phyloP scores from a whole-genome alignment of 2,797 vertebrate species.

The Sylvia borin region DNA sequence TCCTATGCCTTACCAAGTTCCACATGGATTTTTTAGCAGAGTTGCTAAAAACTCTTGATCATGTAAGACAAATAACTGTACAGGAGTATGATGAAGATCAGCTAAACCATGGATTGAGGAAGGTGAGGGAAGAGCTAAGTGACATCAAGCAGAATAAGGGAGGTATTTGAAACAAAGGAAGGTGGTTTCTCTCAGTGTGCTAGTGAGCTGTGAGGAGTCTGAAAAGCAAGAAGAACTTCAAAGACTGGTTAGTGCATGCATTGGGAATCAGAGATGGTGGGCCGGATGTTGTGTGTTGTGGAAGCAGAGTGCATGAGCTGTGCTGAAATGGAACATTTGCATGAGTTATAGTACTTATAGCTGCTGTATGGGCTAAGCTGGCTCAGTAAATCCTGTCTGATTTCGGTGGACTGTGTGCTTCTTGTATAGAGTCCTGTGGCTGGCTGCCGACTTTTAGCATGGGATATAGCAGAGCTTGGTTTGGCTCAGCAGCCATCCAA shows the following conservation, averaged over 20 bases:
- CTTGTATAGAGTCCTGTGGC: not conserved
- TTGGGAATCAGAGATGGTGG: not conserved
- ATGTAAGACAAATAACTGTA: not conserved
- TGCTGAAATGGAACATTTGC: rapidly evolving
- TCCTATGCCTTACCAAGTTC: not conserved
- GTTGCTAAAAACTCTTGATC: not conserved
- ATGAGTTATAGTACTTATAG: not conserved
- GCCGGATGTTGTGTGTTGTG: not conserved
- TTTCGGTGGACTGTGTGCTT: not conserved
- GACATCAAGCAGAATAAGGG: not conserved
- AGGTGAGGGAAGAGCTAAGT: not conserved
- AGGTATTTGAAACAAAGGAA: not conserved
- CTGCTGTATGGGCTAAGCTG: not conserved
- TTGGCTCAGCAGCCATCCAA: not conserved
- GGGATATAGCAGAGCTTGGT: not conserved
- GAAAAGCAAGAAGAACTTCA: not conserved
- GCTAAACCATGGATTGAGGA: not conserved
- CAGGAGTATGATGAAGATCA: not conserved
- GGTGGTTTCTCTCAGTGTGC: not conserved
- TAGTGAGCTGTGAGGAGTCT: not conserved
- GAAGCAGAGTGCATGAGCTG: not conserved
- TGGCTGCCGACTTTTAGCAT: not conserved
- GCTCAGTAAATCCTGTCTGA: not conserved
- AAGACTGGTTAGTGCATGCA: not conserved
- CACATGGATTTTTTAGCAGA: not conserved